These are phyloP conservation scores for Ophonus ardosiacus DNA, from an alignment of 2,888 invertebrate species.

Conservation along the genomic window DNA sequence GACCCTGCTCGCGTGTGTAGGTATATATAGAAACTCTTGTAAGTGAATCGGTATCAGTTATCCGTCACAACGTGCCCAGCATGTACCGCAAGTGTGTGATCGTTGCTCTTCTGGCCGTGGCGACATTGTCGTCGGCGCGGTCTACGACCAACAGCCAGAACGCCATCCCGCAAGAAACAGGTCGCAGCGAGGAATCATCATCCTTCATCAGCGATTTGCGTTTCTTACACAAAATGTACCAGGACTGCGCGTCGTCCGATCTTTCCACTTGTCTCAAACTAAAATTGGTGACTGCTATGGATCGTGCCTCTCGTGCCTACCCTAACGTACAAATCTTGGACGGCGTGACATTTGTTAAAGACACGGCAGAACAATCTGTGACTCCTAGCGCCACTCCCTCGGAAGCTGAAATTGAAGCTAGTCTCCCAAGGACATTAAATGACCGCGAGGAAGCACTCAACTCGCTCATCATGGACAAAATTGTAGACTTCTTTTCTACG, in stretches of 20 bases:
- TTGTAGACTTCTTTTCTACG: slow-evolving; percentile 86
- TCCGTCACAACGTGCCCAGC: slow-evolving; percentile 66
- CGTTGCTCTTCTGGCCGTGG: slow-evolving; percentile 78
- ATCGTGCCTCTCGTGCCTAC: slow-evolving; percentile 82
- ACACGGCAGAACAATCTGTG: slow-evolving; percentile 75
- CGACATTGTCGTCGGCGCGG: slow-evolving; percentile 77
- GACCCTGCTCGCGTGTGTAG: slow-evolving; percentile 67
- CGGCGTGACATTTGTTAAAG: slow-evolving; percentile 87
- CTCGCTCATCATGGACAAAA: slow-evolving; percentile 85
- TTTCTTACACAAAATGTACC: slow-evolving; percentile 87
- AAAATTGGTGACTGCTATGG: slow-evolving; percentile 87
- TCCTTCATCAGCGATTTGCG: slow-evolving; percentile 82
- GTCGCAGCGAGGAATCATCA: slow-evolving; percentile 71
- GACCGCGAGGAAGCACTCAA: slow-evolving; percentile 86
- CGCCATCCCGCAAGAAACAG: slow-evolving; percentile 70
- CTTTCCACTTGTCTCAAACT: slow-evolving; percentile 87
- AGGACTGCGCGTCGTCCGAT: slow-evolving; percentile 86
- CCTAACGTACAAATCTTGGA: slow-evolving; percentile 83
- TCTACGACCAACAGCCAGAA: slow-evolving; percentile 77
- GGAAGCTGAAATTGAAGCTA: slow-evolving; percentile 83
- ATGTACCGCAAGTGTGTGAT: slow-evolving; percentile 81
- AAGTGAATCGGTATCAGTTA: slow-evolving; percentile 75
- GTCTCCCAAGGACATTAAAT: slow-evolving; percentile 84
- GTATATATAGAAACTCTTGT: slow-evolving; percentile 73
- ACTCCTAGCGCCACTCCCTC: slow-evolving; percentile 75